Evolutionary conservation across 2,888 invertebrate species (phyloP).

Genomic region (Lordiphosa fenestrarum): DNA sequence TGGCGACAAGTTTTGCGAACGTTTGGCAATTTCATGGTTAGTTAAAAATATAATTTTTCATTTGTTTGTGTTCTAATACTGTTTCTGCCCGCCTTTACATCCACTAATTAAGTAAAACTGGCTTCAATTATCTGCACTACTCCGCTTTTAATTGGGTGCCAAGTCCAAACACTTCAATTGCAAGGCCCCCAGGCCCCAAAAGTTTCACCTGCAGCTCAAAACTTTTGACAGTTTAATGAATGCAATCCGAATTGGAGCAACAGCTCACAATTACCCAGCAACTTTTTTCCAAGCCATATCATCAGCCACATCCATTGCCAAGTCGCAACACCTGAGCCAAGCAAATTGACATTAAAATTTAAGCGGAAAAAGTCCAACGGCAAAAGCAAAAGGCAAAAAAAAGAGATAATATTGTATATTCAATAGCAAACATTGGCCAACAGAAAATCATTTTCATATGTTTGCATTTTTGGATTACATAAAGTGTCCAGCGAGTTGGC

Average conservation of each 20-base stretch:
- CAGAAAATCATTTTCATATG: conserved; percentile 37
- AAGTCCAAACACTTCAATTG: conserved; percentile 1
- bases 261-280: conserved; percentile 45
- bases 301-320: conserved; percentile 21
- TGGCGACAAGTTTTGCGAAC: too few relatives aligned
- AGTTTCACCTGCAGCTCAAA: conserved; percentile 29
- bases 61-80: too few relatives aligned
- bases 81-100: too few relatives aligned
- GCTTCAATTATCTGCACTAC: too few relatives aligned
- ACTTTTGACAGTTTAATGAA: conserved; percentile 59
- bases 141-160: too few relatives aligned
- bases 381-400: too few relatives aligned
- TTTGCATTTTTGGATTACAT: conserved; percentile 64
- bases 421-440: conserved; percentile 60
- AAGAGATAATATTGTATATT: conserved; percentile 27
- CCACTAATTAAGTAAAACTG: too few relatives aligned
- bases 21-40: too few relatives aligned
- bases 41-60: too few relatives aligned
- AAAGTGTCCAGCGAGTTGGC: conserved; percentile 32
- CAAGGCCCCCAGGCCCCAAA: neutral
- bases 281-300: conserved; percentile 25
- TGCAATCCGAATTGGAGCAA: conserved; percentile 53
- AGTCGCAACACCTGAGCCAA: conserved; percentile 21
- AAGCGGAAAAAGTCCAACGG: conserved; percentile 51
- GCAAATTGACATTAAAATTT: conserved; percentile 41